These are phyloP conservation scores for Nymphicus hollandicus DNA, from an alignment of 2,113 vertebrate species.

Conservation along the genomic window DNA sequence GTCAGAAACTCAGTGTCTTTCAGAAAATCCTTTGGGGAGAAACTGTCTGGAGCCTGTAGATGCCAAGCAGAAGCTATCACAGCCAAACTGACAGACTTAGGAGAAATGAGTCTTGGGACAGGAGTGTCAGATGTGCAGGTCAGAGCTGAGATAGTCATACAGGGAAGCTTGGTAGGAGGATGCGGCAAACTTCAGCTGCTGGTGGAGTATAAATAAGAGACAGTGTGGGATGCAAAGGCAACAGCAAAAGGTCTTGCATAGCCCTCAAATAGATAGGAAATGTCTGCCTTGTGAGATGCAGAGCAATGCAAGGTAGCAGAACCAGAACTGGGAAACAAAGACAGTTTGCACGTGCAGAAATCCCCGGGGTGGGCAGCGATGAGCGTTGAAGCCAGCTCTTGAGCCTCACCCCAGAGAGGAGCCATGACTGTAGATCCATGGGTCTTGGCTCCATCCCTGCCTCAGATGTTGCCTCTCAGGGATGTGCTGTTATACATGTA, in stretches of 20 bases:
- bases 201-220: not conserved
- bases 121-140: not conserved
- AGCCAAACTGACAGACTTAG: not conserved
- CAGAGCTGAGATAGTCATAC: not conserved
- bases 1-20: slow-evolving; percentile 6
- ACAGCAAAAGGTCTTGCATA: not conserved
- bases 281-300: rapidly evolving
- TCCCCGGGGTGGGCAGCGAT: rapidly evolving
- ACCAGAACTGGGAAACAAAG: not conserved
- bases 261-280: not conserved
- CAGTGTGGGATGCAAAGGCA: not conserved
- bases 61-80: not conserved
- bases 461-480: not conserved
- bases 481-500: rapidly evolving
- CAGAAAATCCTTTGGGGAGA: slow-evolving; percentile 8
- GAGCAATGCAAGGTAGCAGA: not conserved
- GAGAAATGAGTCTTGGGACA: not conserved
- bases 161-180: not conserved
- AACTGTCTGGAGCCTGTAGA: slow-evolving; percentile 26
- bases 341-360: rapidly evolving
- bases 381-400: rapidly evolving
- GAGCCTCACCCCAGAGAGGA: not conserved
- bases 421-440: rapidly evolving
- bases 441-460: not conserved
- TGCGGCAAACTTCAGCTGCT: not conserved